Evolutionary conservation across 2,888 invertebrate genomes (phyloP).

Genomic region (Axea sp.): DNA sequence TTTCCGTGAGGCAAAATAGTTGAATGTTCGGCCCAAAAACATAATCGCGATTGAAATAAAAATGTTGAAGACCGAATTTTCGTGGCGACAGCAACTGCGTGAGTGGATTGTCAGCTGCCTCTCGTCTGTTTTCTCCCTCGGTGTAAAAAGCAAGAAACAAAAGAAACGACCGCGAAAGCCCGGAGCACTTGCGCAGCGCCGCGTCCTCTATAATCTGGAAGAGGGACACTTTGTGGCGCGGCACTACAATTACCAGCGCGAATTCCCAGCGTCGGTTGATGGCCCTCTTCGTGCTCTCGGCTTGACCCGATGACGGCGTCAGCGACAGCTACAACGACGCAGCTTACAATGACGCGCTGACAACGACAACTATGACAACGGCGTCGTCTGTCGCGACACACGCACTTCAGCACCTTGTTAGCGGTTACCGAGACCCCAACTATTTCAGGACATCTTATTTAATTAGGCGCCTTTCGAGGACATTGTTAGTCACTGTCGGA

Average conservation of each 20-base stretch:
- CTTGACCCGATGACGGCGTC: slow-evolving; percentile 71
- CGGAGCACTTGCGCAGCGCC: slow-evolving; percentile 29
- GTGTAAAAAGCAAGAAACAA: slow-evolving; percentile 33
- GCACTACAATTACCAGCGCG: slow-evolving; percentile 76
- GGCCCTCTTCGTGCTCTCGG: slow-evolving; percentile 68
- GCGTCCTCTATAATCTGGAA: slow-evolving; percentile 59
- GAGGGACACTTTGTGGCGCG: slow-evolving; percentile 62
- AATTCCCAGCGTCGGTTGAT: slow-evolving; percentile 70
- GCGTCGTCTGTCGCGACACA: slow-evolving; percentile 59
- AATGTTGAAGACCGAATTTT: background rate
- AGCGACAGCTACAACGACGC: slow-evolving; percentile 57
- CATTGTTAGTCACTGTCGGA: slow-evolving; percentile 74
- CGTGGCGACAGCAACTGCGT: background rate
- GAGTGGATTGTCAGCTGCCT: slow-evolving; percentile 19
- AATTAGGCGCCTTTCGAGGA: slow-evolving; percentile 77
- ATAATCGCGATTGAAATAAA: background rate
- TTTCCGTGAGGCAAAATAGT: too few species aligned
- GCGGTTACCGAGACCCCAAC: slow-evolving; percentile 62
- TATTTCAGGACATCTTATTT: slow-evolving; percentile 77
- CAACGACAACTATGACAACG: slow-evolving; percentile 57
- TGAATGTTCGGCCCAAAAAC: too few species aligned
- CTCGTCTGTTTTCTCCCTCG: slow-evolving; percentile 9
- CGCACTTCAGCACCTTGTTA: slow-evolving; percentile 75
- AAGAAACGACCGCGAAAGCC: slow-evolving; percentile 50
- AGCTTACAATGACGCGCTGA: slow-evolving; percentile 60